Evolutionary conservation across 2,888 invertebrate species (phyloP).

Genomic region (Trissolcus brochymenae): DNA sequence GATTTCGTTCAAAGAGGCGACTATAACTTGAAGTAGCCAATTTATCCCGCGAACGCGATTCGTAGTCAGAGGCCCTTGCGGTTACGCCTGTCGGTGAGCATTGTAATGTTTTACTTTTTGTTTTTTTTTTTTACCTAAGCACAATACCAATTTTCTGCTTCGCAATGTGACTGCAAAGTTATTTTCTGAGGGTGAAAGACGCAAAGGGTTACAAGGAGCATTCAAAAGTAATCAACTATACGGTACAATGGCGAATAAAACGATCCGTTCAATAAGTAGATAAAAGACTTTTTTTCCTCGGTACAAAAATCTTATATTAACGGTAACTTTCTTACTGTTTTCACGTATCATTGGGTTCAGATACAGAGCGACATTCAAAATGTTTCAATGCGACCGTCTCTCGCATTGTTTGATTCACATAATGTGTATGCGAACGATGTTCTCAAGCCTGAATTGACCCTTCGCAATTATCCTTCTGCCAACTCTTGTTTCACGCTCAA

Average conservation of each 20-base stretch:
- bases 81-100: conserved; percentile 21
- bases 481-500: conserved; percentile 47
- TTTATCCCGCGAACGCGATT: conserved; percentile 24
- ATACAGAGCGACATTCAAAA: conserved; percentile 20
- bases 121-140: conserved; percentile 25
- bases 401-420: conserved; percentile 41
- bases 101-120: conserved; percentile 19
- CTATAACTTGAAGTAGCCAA: conserved; percentile 20
- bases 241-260: conserved; percentile 1
- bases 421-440: conserved; percentile 23
- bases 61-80: conserved; percentile 23
- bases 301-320: conserved; percentile 19
- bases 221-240: conserved; percentile 65
- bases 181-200: conserved; percentile 47
- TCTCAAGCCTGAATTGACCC: conserved; percentile 32
- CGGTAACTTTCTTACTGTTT: conserved; percentile 2
- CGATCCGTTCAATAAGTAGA: too few species aligned
- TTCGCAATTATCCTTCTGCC: conserved; percentile 23
- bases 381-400: conserved; percentile 41
- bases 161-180: conserved; percentile 14
- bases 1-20: background rate
- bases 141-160: conserved; percentile 26
- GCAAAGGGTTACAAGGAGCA: conserved; percentile 45
- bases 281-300: conserved; percentile 3
- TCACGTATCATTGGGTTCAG: conserved; percentile 49